These are phyloP conservation scores for Calyptommatus sinebrachiatus DNA, from an alignment of 2,113 vertebrate species.

Conservation along the genomic window DNA sequence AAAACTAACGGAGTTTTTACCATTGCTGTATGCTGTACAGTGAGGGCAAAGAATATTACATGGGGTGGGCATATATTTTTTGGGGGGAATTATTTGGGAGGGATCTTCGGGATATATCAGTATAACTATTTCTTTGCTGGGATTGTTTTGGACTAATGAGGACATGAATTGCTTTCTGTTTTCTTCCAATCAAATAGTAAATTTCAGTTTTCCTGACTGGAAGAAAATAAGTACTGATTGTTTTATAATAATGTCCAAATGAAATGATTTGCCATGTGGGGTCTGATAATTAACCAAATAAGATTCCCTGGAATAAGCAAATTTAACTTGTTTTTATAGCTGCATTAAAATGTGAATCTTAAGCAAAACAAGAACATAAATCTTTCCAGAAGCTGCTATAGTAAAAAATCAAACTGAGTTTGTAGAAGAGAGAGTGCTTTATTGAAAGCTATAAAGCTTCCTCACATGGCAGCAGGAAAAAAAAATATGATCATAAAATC, in stretches of 20 bases:
- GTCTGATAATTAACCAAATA: slow-evolving; percentile 73
- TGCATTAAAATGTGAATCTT: slow-evolving; percentile 74
- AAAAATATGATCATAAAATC: slow-evolving; percentile 63
- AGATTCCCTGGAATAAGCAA: slow-evolving; percentile 66
- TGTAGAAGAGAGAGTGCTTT: slow-evolving; percentile 57
- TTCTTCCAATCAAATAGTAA: not conserved
- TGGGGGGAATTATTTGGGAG: too few relatives aligned
- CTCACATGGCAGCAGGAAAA: slow-evolving; percentile 52
- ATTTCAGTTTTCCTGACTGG: slow-evolving; percentile 8
- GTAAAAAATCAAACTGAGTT: slow-evolving; percentile 55
- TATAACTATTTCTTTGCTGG: not conserved
- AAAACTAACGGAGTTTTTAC: too few relatives aligned
- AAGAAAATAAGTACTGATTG: slow-evolving; percentile 53
- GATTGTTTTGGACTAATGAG: not conserved
- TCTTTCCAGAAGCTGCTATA: slow-evolving; percentile 63
- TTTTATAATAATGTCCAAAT: slow-evolving; percentile 51
- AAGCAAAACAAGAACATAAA: slow-evolving; percentile 77
- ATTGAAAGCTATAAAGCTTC: slow-evolving; percentile 65
- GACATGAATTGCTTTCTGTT: not conserved
- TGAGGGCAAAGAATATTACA: too few relatives aligned
- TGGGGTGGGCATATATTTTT: too few relatives aligned
- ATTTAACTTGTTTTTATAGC: slow-evolving; percentile 69
- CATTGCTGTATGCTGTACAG: too few relatives aligned
- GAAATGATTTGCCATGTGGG: slow-evolving; percentile 61
- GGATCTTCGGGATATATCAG: not conserved